These are phyloP conservation scores for Platichthys stellatus DNA, from an alignment of 2,113 vertebrate species.

Conservation along the genomic window DNA sequence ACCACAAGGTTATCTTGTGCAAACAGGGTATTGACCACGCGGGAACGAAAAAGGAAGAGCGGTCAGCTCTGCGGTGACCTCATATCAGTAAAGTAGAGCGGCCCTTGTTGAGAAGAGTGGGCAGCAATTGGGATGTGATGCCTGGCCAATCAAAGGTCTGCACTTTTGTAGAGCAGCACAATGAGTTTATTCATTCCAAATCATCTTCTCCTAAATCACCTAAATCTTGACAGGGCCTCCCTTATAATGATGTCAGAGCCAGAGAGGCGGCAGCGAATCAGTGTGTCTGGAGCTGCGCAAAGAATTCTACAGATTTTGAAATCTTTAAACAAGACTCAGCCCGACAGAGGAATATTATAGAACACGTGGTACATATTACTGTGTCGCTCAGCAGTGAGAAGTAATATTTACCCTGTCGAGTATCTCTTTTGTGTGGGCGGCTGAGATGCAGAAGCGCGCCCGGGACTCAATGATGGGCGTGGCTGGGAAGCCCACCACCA, in stretches of 20 bases:
- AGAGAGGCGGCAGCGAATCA: not conserved
- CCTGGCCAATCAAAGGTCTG: conserved; percentile 33
- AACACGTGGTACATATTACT: too few species aligned
- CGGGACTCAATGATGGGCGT: conserved; percentile 96
- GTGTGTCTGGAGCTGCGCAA: too few species aligned
- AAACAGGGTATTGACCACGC: not conserved
- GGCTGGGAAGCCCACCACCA: conserved; percentile 96
- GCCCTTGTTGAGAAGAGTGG: conserved; percentile 26
- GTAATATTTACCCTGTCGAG: conserved; percentile 87
- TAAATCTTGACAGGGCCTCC: conserved; percentile 2
- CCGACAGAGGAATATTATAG: too few species aligned
- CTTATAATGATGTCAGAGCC: not conserved
- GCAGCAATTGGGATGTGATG: conserved; percentile 18
- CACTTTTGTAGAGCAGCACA: not conserved
- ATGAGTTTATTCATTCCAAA: not conserved
- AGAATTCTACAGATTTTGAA: too few species aligned
- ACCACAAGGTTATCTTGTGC: too few species aligned
- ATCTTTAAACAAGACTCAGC: too few species aligned
- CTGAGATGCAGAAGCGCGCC: conserved; percentile 95
- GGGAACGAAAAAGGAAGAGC: not conserved
- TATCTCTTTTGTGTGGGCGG: conserved; percentile 91
- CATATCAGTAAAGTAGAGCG: conserved; percentile 7
- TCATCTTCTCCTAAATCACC: too few species aligned
- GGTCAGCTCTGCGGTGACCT: conserved; percentile 15
- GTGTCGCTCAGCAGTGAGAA: not conserved